phyloP scores from a whole-genome alignment of 37 sponge, comb jelly and placozoan species.

The Corticium candelabrum region DNA sequence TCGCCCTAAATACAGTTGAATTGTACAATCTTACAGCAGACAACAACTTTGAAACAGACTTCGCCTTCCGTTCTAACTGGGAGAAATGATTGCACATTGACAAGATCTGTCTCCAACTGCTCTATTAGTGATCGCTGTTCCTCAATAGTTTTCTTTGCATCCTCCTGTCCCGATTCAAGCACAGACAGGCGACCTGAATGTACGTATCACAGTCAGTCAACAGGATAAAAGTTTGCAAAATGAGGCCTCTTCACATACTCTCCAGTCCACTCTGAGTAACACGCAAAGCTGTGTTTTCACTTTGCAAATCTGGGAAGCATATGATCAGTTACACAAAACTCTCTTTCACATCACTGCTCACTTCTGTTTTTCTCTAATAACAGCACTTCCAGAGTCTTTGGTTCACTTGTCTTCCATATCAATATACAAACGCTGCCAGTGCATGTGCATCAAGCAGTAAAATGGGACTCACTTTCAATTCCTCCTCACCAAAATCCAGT shows the following conservation, averaged over 20 bases:
- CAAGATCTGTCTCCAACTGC: slow-evolving; percentile 72
- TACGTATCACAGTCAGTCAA: not conserved
- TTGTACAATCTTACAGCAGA: no score
- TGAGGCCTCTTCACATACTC: not conserved
- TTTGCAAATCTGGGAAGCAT: not conserved
- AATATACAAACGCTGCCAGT: slow-evolving; percentile 17
- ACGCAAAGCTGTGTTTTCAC: not conserved
- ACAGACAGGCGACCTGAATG: slow-evolving; percentile 30
- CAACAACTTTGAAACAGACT: no score
- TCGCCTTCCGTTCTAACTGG: slow-evolving; percentile 21
- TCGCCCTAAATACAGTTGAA: no score
- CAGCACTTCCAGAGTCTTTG: slow-evolving; percentile 27
- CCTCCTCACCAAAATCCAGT: not conserved
- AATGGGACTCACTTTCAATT: not conserved
- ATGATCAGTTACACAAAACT: not conserved
- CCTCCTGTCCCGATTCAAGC: slow-evolving; percentile 30
- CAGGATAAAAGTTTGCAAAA: not conserved
- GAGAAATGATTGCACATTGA: slow-evolving; percentile 41
- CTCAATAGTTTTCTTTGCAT: slow-evolving; percentile 20
- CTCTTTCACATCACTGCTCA: no score
- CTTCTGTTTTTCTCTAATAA: slow-evolving; percentile 25
- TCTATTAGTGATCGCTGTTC: slow-evolving; percentile 49
- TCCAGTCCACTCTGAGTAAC: not conserved
- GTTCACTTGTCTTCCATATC: not conserved
- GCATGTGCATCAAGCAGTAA: slow-evolving; percentile 12